Conservation (phyloP, 2,797 vertebrate genomes). For the Heliangelus exortis region DNA sequence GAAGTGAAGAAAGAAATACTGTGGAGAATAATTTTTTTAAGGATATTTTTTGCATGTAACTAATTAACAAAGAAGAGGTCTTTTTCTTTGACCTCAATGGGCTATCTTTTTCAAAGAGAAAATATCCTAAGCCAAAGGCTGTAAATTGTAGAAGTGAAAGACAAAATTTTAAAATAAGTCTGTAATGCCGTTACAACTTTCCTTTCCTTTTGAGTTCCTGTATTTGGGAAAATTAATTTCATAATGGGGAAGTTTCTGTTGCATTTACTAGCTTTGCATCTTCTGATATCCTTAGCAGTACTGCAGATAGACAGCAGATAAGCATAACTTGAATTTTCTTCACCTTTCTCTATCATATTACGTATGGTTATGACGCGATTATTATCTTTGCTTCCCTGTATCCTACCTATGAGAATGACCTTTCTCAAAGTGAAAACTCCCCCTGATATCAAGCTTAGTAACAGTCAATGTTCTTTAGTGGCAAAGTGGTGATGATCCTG, state of each 20-base stretch:
- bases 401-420: background rate
- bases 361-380: background rate
- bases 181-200: background rate
- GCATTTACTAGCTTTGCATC: background rate
- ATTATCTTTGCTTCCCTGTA: background rate
- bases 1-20: background rate
- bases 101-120: background rate
- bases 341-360: constrained; percentile 37
- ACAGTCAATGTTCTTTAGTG: background rate
- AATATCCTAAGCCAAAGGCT: background rate
- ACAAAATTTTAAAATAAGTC: background rate
- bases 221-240: constrained; percentile 19
- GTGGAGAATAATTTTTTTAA: background rate
- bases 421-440: background rate
- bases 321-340: background rate
- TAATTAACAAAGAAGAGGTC: background rate
- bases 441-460: background rate
- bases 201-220: background rate
- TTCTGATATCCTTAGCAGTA: background rate
- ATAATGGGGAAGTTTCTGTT: background rate
- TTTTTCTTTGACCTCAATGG: background rate
- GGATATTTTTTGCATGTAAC: background rate
- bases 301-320: background rate
- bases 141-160: background rate
- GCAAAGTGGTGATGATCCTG: background rate